phyloP scores from a whole-genome alignment of 2,113 vertebrate species.

The Colossoma macropomum region DNA sequence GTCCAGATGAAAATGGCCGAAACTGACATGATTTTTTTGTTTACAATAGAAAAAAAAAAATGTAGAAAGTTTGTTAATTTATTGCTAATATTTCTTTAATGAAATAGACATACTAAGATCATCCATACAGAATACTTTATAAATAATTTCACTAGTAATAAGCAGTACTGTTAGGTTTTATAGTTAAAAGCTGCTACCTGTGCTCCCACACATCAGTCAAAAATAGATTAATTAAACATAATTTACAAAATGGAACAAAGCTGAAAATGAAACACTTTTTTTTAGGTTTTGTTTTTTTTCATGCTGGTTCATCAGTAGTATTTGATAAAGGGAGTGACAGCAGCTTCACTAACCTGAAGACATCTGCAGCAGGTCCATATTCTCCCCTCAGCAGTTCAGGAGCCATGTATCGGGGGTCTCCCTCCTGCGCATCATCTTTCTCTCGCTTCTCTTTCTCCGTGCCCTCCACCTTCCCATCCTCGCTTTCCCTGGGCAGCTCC shows the following conservation, averaged over 20 bases:
- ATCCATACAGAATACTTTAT: neutral
- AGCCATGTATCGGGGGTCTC: slow-evolving; percentile 91
- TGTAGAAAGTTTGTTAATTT: no score
- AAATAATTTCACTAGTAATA: neutral
- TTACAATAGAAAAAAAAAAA: no score
- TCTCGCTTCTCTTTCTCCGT: slow-evolving; percentile 50
- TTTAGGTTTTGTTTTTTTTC: no score
- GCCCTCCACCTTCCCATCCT: slow-evolving; percentile 52
- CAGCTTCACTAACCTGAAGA: slow-evolving; percentile 83
- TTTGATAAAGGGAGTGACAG: neutral
- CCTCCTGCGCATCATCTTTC: slow-evolving; percentile 82
- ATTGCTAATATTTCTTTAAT: no score
- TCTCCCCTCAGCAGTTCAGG: slow-evolving; percentile 85
- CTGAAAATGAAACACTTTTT: no score
- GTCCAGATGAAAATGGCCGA: no score
- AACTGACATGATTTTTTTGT: no score
- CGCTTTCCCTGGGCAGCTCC: slow-evolving; percentile 64
- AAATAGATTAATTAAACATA: no score
- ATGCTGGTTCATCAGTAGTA: neutral
- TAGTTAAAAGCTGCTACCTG: neutral
- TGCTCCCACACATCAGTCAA: no score
- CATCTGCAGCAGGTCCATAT: slow-evolving; percentile 84
- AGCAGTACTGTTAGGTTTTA: no score
- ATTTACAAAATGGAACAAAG: no score
- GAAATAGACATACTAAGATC: no score